phyloP scores from a whole-genome alignment of 2,888 invertebrate genomes.

The Caenorhabditis wallacei region DNA sequence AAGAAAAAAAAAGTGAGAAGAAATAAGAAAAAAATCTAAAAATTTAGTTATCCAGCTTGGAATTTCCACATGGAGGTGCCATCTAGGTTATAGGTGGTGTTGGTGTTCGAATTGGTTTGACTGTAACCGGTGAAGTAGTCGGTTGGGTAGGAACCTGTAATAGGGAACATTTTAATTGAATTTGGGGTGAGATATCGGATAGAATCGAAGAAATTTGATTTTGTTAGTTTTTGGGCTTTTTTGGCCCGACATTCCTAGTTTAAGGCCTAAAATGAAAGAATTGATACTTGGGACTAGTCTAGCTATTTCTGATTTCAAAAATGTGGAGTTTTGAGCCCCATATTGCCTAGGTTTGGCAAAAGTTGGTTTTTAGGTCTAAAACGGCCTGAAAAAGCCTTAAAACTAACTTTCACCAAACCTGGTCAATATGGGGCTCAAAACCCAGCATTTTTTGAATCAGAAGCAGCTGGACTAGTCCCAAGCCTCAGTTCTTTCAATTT shows the following conservation, averaged over 20 bases:
- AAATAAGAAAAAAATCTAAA: neutral
- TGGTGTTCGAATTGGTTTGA: conserved; percentile 28
- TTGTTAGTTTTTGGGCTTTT: too few species aligned
- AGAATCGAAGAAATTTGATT: too few species aligned
- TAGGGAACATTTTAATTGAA: neutral
- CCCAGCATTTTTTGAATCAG: too few species aligned
- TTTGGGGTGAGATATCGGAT: neutral
- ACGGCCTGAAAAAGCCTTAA: too few species aligned
- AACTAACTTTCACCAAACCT: too few species aligned
- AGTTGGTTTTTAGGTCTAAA: neutral
- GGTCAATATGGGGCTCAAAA: too few species aligned
- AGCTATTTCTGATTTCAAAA: neutral
- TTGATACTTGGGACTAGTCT: too few species aligned
- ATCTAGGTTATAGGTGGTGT: conserved; percentile 39
- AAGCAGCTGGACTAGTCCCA: too few species aligned
- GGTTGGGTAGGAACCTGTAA: conserved; percentile 45
- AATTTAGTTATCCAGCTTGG: conserved; percentile 26
- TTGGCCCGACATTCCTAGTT: too few species aligned
- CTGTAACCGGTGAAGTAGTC: conserved; percentile 57
- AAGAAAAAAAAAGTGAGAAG: conserved; percentile 1
- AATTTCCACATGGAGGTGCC: conserved; percentile 49
- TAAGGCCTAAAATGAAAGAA: too few species aligned
- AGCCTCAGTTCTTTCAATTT: too few species aligned
- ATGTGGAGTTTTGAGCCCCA: conserved; percentile 1
- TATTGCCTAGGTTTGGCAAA: neutral